phyloP scores from a whole-genome alignment of 2,888 invertebrate species.

The Muschampia plurimacula region DNA sequence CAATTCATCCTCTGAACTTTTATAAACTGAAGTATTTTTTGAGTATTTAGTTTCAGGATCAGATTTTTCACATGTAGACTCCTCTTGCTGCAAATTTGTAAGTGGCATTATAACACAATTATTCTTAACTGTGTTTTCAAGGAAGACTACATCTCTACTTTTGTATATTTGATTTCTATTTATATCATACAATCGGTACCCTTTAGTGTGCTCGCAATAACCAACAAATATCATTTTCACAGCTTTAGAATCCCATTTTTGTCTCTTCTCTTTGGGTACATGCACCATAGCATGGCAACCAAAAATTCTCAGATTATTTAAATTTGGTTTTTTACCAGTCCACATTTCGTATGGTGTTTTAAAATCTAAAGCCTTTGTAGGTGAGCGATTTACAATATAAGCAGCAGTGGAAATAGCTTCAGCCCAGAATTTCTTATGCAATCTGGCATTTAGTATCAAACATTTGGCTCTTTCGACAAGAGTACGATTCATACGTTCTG shows the following conservation, averaged over 20 bases:
- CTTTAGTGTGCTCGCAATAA: constrained; percentile 55
- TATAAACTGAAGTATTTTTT: no score
- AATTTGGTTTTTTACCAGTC: constrained; percentile 53
- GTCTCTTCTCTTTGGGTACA: constrained; percentile 44
- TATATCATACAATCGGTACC: constrained; percentile 48
- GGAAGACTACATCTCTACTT: constrained; percentile 38
- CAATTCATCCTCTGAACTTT: not conserved
- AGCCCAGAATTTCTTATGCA: constrained; percentile 50
- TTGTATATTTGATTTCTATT: constrained; percentile 27
- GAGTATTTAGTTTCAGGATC: no score
- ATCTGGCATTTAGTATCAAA: constrained; percentile 35
- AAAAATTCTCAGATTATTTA: constrained; percentile 56
- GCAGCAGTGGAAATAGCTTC: constrained; percentile 51
- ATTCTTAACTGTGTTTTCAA: constrained; percentile 24
- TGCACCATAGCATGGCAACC: constrained; percentile 52
- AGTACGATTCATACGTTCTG: constrained; percentile 50
- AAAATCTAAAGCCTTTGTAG: constrained; percentile 40
- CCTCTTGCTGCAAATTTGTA: no score
- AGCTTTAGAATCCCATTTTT: constrained; percentile 52
- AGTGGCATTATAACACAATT: no score
- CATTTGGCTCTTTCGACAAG: constrained; percentile 41
- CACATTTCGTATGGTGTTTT: constrained; percentile 55
- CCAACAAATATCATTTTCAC: constrained; percentile 56
- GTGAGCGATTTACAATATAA: constrained; percentile 43
- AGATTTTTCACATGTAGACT: no score